These are phyloP conservation scores for Teleopsis dalmanni DNA, from an alignment of 1,140 invertebrate species.

Conservation along the genomic window DNA sequence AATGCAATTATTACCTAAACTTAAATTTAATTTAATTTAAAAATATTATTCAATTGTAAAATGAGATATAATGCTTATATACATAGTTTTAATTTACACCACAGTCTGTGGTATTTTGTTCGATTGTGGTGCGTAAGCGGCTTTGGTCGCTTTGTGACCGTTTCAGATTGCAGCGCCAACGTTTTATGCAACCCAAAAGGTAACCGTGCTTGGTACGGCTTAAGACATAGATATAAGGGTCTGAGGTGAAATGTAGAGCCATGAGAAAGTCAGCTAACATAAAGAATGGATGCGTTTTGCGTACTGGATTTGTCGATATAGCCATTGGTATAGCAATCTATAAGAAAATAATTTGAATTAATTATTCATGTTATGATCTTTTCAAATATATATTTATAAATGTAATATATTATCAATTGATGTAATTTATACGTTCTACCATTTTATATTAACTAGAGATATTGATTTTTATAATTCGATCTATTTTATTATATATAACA, in stretches of 20 bases:
- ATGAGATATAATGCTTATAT: too few species aligned
- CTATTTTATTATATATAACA: too few species aligned
- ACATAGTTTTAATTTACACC: conserved; percentile 12
- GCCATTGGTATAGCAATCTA: conserved; percentile 65
- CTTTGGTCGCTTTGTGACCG: conserved; percentile 41
- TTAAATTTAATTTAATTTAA: too few species aligned
- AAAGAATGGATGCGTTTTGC: conserved; percentile 29
- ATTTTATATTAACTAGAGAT: too few species aligned
- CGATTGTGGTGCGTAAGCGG: conserved; percentile 36
- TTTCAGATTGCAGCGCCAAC: conserved; percentile 32
- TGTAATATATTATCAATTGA: too few species aligned
- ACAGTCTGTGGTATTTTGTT: conserved; percentile 32
- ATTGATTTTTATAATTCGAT: too few species aligned
- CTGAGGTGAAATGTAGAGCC: conserved; percentile 72
- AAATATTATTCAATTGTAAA: too few species aligned
- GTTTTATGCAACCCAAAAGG: conserved; percentile 30
- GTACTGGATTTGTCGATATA: conserved; percentile 43
- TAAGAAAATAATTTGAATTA: conserved; percentile 21
- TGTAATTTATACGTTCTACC: too few species aligned
- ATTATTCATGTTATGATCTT: too few species aligned
- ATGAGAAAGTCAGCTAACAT: conserved; percentile 63
- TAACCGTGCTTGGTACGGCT: conserved; percentile 48
- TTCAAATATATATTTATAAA: too few species aligned
- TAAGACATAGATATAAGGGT: conserved; percentile 76
- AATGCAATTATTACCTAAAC: too few species aligned